phyloP scores from a whole-genome alignment of 2,888 invertebrate species.

The Chymomyza amoena region DNA sequence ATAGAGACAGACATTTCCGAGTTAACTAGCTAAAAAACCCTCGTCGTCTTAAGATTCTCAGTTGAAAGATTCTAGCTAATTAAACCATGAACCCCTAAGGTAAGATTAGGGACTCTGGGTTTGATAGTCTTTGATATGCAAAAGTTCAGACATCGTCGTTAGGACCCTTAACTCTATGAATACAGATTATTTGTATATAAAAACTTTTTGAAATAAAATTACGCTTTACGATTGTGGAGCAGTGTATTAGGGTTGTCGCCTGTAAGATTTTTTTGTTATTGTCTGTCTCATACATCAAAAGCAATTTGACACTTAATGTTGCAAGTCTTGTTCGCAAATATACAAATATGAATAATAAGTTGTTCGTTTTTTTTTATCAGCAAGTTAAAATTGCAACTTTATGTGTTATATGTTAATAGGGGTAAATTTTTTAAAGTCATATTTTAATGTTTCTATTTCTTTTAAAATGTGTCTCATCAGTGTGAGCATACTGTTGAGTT shows the following conservation, averaged over 20 bases:
- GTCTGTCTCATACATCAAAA: background rate
- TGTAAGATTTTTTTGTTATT: background rate
- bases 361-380: conserved; percentile 24
- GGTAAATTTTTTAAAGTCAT: background rate
- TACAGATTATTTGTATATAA: too few relatives aligned
- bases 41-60: too few relatives aligned
- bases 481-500: background rate
- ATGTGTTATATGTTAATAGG: conserved; percentile 42
- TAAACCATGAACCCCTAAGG: too few relatives aligned
- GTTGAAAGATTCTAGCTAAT: too few relatives aligned
- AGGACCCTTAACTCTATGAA: too few relatives aligned
- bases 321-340: conserved; percentile 19
- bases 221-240: background rate
- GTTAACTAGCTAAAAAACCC: too few relatives aligned
- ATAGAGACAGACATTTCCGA: too few relatives aligned
- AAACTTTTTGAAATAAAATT: too few relatives aligned
- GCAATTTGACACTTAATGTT: conserved; percentile 8
- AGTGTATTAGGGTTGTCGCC: background rate
- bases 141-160: too few relatives aligned
- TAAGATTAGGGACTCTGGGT: too few relatives aligned
- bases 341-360: background rate
- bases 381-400: conserved; percentile 59
- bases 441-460: background rate
- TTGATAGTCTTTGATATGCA: too few relatives aligned
- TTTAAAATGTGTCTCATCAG: background rate